A percentile compares a stretch with the other conserved stretches of the same genome.
These are phyloP conservation scores for Polymixis flavicincta DNA, from an alignment of 2,888 invertebrate genomes.

Conservation along the genomic window DNA sequence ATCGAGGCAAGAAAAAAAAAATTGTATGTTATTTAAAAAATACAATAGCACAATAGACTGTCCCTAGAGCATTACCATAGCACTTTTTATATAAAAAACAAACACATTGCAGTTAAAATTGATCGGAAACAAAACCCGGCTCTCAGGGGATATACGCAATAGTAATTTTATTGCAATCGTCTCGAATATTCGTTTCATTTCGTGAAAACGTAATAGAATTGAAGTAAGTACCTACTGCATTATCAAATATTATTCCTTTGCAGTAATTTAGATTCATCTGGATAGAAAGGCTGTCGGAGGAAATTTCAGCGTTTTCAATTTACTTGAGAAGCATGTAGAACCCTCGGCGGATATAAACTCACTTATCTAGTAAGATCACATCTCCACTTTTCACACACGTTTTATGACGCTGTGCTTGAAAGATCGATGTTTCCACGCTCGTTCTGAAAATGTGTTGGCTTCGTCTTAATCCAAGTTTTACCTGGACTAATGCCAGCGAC, in stretches of 20 bases:
- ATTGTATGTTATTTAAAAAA: neutral
- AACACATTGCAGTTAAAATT: slow-evolving; percentile 46
- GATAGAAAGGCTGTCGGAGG: slow-evolving; percentile 35
- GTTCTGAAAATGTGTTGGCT: slow-evolving; percentile 44
- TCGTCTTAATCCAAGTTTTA: slow-evolving; percentile 33
- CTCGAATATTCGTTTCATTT: slow-evolving; percentile 46
- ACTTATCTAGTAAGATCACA: slow-evolving; percentile 68
- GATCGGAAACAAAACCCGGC: slow-evolving; percentile 48
- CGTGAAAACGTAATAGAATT: slow-evolving; percentile 38
- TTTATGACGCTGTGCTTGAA: slow-evolving; percentile 62
- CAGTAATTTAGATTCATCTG: slow-evolving; percentile 43
- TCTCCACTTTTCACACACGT: slow-evolving; percentile 64
- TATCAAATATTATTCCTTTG: slow-evolving; percentile 48
- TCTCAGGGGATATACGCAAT: slow-evolving; percentile 44
- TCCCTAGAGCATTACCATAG: slow-evolving; percentile 12
- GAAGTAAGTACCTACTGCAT: slow-evolving; percentile 41
- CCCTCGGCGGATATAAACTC: slow-evolving; percentile 69
- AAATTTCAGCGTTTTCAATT: slow-evolving; percentile 71
- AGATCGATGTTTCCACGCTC: slow-evolving; percentile 46
- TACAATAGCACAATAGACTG: neutral
- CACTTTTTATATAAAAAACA: slow-evolving; percentile 24
- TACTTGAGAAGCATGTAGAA: slow-evolving; percentile 65
- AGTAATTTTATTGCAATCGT: slow-evolving; percentile 51
- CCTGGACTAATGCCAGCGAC: slow-evolving; percentile 51
- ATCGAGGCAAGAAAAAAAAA: neutral